Percentiles rank a stretch among this genome's conserved stretches.
Evolutionary conservation across 1,140 invertebrate genomes (phyloP).

Genomic region (Andricus grossulariae): DNA sequence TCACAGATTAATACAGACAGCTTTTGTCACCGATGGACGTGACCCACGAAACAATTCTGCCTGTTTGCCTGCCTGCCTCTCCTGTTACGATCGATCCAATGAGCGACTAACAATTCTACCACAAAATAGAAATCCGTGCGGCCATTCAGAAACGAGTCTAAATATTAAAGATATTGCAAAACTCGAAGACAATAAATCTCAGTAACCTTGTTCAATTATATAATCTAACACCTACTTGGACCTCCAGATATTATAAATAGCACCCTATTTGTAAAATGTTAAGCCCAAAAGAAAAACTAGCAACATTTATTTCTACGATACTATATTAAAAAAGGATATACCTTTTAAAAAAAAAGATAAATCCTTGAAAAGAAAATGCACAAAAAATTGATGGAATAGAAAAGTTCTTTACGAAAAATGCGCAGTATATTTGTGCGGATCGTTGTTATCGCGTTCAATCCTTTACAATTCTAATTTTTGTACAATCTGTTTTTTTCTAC

Average conservation of each 20-base stretch:
- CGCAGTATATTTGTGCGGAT: constrained; percentile 36
- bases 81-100: constrained; percentile 43
- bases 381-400: background rate
- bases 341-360: background rate
- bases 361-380: background rate
- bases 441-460: constrained; percentile 29
- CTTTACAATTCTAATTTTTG: too few relatives aligned
- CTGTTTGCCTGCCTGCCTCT: constrained; percentile 54
- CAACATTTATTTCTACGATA: background rate
- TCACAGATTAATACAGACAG: constrained; percentile 74
- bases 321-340: background rate
- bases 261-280: constrained; percentile 54
- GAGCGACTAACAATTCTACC: constrained; percentile 20
- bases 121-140: constrained; percentile 8
- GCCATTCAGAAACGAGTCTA: background rate
- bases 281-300: constrained; percentile 31
- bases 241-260: constrained; percentile 47
- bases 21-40: constrained; percentile 67
- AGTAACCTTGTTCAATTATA: constrained; percentile 44
- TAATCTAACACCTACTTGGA: constrained; percentile 48
- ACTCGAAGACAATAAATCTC: constrained; percentile 39
- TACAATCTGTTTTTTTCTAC: too few relatives aligned
- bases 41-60: constrained; percentile 56
- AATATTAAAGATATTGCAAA: background rate
- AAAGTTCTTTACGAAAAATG: background rate